Conservation (phyloP, 2,797 vertebrate species). For the Lepilemur septentrionalis region DNA sequence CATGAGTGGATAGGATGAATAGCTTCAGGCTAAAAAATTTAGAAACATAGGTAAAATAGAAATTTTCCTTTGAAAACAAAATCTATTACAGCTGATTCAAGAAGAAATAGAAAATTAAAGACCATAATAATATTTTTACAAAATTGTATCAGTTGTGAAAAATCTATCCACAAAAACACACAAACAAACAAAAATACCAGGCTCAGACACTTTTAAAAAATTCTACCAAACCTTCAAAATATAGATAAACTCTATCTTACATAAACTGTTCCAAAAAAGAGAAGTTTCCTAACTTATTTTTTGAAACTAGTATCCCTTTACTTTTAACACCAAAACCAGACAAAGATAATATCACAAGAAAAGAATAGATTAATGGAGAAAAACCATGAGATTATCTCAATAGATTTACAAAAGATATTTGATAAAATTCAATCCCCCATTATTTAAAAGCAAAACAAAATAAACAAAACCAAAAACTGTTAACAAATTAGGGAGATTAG, state of each 20-base stretch:
- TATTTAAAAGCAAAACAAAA: conserved; percentile 5
- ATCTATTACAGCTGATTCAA: neutral
- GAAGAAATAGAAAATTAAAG: conserved; percentile 19
- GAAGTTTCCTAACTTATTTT: neutral
- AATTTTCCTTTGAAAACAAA: neutral
- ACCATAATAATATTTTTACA: neutral
- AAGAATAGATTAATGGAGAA: neutral
- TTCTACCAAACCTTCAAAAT: neutral
- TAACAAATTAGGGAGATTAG: neutral
- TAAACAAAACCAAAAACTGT: neutral
- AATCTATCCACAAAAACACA: neutral
- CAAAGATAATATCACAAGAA: neutral
- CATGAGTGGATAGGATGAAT: neutral
- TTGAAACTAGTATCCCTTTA: neutral
- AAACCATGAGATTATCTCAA: neutral
- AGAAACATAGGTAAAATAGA: neutral
- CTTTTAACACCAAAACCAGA: neutral
- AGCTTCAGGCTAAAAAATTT: neutral
- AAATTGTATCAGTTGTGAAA: neutral
- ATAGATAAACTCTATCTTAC: neutral
- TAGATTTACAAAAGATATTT: neutral
- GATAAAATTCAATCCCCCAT: neutral
- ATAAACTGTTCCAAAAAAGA: neutral
- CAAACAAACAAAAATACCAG: neutral
- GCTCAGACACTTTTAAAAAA: neutral